phyloP scores from a whole-genome alignment of 2,113 vertebrate genomes.

The Muscicapa adusta region DNA sequence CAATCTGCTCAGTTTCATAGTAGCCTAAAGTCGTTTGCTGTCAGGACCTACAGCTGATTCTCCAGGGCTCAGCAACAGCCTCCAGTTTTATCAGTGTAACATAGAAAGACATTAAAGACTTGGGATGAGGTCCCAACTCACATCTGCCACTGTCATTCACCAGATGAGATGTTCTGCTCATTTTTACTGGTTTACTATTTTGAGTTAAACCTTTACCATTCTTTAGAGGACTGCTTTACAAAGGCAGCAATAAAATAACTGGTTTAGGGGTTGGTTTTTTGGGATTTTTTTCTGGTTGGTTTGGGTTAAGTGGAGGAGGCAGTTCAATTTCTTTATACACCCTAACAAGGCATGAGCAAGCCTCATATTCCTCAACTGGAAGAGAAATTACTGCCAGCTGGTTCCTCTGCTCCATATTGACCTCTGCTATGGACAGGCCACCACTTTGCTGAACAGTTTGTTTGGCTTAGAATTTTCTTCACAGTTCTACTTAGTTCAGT shows the following conservation, averaged over 20 bases:
- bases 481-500: neutral
- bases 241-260: neutral
- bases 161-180: neutral
- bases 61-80: neutral
- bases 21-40: neutral
- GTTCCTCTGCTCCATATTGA: neutral
- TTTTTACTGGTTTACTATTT: neutral
- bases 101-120: accelerated
- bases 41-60: neutral
- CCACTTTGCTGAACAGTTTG: neutral
- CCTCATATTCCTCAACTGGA: accelerated
- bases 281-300: neutral
- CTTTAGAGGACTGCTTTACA: neutral
- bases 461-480: neutral
- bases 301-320: accelerated
- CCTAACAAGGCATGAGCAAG: neutral
- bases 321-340: neutral
- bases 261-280: neutral
- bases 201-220: neutral
- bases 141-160: neutral
- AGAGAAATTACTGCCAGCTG: neutral
- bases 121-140: neutral
- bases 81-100: neutral
- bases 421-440: neutral
- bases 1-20: neutral